Percentiles rank a stretch among this genome's conserved stretches.
phyloP scores from a whole-genome alignment of 2,113 vertebrate species.

The Bubo blakistoni region DNA sequence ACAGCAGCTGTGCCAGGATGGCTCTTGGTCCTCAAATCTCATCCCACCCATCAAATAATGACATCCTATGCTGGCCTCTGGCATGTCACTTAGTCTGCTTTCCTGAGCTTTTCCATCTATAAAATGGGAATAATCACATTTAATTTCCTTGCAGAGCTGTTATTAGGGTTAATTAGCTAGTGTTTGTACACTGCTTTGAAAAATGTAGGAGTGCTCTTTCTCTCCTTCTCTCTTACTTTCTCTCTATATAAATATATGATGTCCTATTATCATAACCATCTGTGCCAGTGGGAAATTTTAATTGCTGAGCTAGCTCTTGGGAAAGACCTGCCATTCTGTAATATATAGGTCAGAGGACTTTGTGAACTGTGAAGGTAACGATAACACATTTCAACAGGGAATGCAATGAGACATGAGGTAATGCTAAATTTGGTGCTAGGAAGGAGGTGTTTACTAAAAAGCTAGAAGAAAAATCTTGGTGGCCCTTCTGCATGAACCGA shows the following conservation, averaged over 20 bases:
- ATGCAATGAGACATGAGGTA: constrained; percentile 30
- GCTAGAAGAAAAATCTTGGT: not conserved
- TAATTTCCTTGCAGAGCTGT: constrained; percentile 37
- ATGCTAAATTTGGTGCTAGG: not conserved
- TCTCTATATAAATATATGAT: constrained; percentile 33
- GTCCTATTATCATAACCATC: constrained; percentile 53
- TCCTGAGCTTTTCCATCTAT: constrained; percentile 4
- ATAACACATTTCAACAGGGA: constrained; percentile 9
- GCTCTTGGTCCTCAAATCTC: not conserved
- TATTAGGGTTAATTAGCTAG: constrained; percentile 53
- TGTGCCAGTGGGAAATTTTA: constrained; percentile 55
- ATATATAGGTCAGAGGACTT: constrained; percentile 51
- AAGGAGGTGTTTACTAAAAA: not conserved
- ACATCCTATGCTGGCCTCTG: not conserved
- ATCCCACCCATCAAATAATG: not conserved
- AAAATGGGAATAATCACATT: constrained; percentile 34
- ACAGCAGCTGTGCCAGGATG: not conserved
- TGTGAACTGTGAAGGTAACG: constrained; percentile 17
- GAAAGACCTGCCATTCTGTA: constrained; percentile 50
- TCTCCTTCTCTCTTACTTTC: constrained; percentile 3
- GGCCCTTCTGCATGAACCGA: not conserved
- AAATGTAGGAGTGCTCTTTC: not conserved
- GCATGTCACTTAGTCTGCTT: not conserved
- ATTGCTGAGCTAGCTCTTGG: constrained; percentile 53
- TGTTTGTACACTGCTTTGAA: constrained; percentile 44